Base-by-base conservation (phyloP, 2,113 vertebrate species). In the Epinephelus lanceolatus region DNA sequence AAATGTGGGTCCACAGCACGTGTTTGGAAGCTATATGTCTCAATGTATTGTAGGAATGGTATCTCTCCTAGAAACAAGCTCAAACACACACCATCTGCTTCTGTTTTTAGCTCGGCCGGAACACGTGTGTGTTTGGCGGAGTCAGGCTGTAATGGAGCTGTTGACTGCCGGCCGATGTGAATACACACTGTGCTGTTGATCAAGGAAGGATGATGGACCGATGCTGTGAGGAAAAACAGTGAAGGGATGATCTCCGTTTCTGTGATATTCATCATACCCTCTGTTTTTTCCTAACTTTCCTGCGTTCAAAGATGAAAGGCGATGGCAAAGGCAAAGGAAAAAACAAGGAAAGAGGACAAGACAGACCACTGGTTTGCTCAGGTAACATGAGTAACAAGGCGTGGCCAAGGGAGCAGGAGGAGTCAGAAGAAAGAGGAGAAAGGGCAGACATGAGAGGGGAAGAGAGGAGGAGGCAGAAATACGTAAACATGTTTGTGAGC, bases 401-500 rank as follows among this genome's bases (percentile, higher is more conserved):
- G 76, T 73, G 56, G 47, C 57, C 25, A 30, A 21, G 19, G 57
- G n/a, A 62, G 18, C n/a, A 67, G 80, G 82, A 57, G 65, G 77
- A 33, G 49, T 15, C 12, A 3, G 25, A 49, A 45, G 25, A 83
- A 82, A 73, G 17, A 55, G 69, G 74, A 79, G 60, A 78, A 82
- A 66, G 75, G 68, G 61, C 82, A 76, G 61, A 70, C 23, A 59
- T 45, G 42, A 65, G 21, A 23, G 13, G 23, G 55, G 45, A 53
- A 19, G 18, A 15, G 42, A 45, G 5, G 10, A 76, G 73, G 42
- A 70, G 62, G 59, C 0, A 14, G n/a, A 62, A 33, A 63, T 52
- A 23, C 9, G 80, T 84, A 87, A 93, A 94, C 90, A 89, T 92
- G 91, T 94, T 91, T 87, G 62, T 82, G 84, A 80, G 70, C 19